These are phyloP conservation scores for Rhabdomys dilectus DNA, from an alignment of 2,113 vertebrate genomes.

Conservation along the genomic window DNA sequence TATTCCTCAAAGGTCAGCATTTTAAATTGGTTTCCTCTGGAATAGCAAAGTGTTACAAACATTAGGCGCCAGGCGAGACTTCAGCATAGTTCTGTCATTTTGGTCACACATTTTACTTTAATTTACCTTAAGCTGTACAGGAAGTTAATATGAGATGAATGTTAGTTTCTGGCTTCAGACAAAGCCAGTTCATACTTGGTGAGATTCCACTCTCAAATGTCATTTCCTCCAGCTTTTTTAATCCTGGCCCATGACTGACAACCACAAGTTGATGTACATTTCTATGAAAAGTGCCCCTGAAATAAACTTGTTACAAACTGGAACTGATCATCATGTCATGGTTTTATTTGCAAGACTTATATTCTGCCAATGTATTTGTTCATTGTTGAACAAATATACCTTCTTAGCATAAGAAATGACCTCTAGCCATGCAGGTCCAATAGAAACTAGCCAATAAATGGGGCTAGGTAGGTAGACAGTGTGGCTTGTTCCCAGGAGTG, in stretches of 20 bases:
- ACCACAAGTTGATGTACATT: not conserved
- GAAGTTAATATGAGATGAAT: conserved; percentile 15
- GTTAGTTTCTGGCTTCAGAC: not conserved
- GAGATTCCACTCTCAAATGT: not conserved
- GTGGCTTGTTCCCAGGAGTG: not conserved
- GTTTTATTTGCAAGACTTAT: conserved; percentile 23
- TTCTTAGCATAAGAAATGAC: not conserved
- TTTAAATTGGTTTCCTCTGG: not conserved
- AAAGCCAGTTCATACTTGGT: not conserved
- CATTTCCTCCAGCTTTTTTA: not conserved
- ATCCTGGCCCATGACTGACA: not conserved
- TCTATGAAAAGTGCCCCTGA: conserved; percentile 24
- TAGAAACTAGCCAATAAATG: conserved; percentile 23
- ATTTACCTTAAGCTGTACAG: conserved; percentile 33
- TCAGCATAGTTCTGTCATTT: not conserved
- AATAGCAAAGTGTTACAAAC: not conserved
- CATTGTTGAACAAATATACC: not conserved
- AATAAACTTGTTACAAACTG: conserved; percentile 35
- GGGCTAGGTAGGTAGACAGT: not conserved
- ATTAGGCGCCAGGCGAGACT: not conserved
- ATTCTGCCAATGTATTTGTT: not conserved
- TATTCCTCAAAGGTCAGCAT: not conserved
- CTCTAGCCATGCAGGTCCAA: not conserved
- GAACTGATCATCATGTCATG: not conserved
- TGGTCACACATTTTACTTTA: conserved; percentile 42